phyloP scores from a whole-genome alignment of 2,797 vertebrate species.

The Malurus splendens region DNA sequence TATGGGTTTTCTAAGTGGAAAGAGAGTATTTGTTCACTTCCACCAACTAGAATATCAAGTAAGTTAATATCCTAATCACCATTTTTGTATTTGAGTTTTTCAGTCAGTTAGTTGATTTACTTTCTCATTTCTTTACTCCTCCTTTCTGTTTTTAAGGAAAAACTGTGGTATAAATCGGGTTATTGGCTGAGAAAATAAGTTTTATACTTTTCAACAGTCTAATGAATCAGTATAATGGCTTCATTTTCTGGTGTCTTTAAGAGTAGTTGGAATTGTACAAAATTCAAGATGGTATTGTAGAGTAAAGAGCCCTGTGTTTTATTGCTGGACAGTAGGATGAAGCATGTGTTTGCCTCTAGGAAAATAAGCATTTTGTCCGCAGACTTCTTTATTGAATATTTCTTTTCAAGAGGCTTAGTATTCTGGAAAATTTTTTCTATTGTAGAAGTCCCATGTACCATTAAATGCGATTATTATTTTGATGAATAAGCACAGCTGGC shows the following conservation, averaged over 20 bases:
- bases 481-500: conserved; percentile 55
- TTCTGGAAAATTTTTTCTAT: conserved; percentile 44
- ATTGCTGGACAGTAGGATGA: conserved; percentile 5
- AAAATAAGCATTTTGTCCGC: conserved; percentile 1
- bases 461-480: conserved; percentile 58
- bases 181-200: background rate
- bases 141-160: background rate
- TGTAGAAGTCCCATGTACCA: conserved; percentile 44
- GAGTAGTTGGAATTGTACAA: background rate
- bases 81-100: background rate
- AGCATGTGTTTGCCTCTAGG: conserved; percentile 24
- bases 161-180: background rate
- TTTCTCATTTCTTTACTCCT: background rate
- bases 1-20: background rate
- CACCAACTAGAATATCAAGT: background rate
- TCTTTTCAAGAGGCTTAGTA: conserved; percentile 47
- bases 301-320: background rate
- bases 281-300: background rate
- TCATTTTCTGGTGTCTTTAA: background rate
- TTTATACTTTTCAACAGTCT: background rate
- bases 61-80: background rate
- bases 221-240: background rate
- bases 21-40: background rate
- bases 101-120: background rate
- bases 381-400: background rate